These are phyloP conservation scores for Epizoanthus stellaris DNA, from an alignment of 92 coral and sea anemone species.

Conservation along the genomic window DNA sequence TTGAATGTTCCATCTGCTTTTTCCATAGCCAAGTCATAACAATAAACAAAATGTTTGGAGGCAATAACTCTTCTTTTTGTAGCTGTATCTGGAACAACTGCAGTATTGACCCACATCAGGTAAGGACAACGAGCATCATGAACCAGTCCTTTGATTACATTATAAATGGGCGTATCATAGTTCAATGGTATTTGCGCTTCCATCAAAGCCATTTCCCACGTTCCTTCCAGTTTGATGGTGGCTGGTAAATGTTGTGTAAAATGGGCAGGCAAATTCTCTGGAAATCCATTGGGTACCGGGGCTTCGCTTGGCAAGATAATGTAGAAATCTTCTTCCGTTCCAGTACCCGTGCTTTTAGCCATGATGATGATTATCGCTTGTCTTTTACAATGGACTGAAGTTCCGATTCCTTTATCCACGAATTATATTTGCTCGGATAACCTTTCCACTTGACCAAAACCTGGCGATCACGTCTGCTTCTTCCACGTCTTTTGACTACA, in stretches of 20 bases:
- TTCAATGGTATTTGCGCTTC: not conserved
- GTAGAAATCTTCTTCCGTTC: not conserved
- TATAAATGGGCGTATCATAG: not conserved
- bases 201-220: not conserved
- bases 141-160: not conserved
- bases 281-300: not conserved
- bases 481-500: not conserved
- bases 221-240: not conserved
- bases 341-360: no score
- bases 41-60: no score
- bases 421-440: not conserved
- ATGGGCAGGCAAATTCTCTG: not conserved
- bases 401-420: not conserved
- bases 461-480: not conserved
- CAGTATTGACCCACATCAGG: not conserved
- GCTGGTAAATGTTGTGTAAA: not conserved
- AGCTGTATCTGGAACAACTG: no score
- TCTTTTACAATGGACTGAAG: no score
- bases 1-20: not conserved
- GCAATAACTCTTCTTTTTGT: not conserved
- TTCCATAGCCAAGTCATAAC: not conserved
- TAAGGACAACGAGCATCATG: not conserved
- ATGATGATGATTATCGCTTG: not conserved
- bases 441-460: not conserved
- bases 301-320: not conserved